phyloP scores from a whole-genome alignment of 1,140 invertebrate species.

The Panagrolaimus sp. region DNA sequence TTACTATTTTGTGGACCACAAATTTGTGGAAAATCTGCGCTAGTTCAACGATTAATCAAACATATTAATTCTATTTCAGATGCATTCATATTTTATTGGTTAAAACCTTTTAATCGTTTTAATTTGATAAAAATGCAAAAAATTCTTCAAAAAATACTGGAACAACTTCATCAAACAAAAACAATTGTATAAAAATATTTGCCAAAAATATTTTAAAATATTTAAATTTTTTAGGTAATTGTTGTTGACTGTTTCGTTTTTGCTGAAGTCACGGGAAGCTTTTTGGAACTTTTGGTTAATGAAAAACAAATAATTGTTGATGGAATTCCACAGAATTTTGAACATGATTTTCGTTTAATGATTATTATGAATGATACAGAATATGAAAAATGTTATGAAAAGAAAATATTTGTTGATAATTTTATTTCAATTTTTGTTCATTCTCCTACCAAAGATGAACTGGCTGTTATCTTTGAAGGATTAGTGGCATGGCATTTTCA shows the following conservation, averaged over 20 bases:
- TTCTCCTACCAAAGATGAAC: slow-evolving; percentile 2
- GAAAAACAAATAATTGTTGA: slow-evolving; percentile 21
- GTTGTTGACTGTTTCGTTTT: slow-evolving; percentile 34
- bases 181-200: not conserved
- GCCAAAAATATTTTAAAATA: not conserved
- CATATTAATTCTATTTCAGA: slow-evolving; percentile 8
- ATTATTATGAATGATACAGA: slow-evolving; percentile 32
- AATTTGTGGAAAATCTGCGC: slow-evolving; percentile 26
- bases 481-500: slow-evolving; percentile 34
- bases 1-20: slow-evolving; percentile 29
- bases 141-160: slow-evolving; percentile 9
- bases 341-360: slow-evolving; percentile 34
- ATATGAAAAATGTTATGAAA: slow-evolving; percentile 21
- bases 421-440: slow-evolving; percentile 25
- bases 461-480: slow-evolving; percentile 28
- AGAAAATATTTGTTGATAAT: slow-evolving; percentile 28
- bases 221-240: slow-evolving; percentile 16
- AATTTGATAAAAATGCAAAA: slow-evolving; percentile 30
- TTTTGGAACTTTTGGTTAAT: slow-evolving; percentile 34
- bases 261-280: slow-evolving; percentile 17
- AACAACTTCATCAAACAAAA: not conserved
- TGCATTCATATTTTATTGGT: slow-evolving; percentile 30
- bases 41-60: slow-evolving; percentile 26
- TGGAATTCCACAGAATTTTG: slow-evolving; percentile 19
- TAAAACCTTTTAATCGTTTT: slow-evolving; percentile 31